Evolutionary conservation across 2,888 invertebrate species (phyloP), one percentile per base, ranked within the genome.

Genomic region (Dione juno): DNA sequence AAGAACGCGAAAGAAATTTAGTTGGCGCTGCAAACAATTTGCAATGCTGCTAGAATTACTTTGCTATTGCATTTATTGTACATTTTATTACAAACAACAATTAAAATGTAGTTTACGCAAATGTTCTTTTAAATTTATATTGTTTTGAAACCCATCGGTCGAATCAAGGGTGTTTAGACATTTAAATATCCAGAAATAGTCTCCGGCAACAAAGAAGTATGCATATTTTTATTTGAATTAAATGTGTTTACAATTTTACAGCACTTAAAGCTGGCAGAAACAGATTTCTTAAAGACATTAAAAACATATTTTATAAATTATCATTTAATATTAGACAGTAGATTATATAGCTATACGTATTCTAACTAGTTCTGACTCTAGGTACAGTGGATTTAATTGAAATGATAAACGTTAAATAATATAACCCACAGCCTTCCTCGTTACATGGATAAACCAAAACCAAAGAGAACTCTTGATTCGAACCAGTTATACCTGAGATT

Each of bases 121-220:
- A 72, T 65, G 54, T 65, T 63, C 45, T 57, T 58, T 54, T 11
- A 53, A 73, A 75, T 71, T 74, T 75, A 68, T 74, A 61, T 74
- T 77, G 72, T 77, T 75, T 74, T 74, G 58, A 65, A 66, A 53
- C 43, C 43, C 50, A 57, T 68, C 74, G 78, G 78, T 74, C 76
- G 72, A 61, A 10, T 59, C 74, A 78, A 78, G 78, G 77, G 77
- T 78, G 75, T 72, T 74, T 59, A 61, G 63, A 68, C 48, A 66
- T 61, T 64, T 50, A 66, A 50, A 69, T 54, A 50, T 40, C 50
- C 67, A 21, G 48, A 40, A 61, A 74, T 65, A 72, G 43, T 66
- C 40, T 66, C 45, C 54, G 59, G 58, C 52, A 48, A 67, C 58
- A 64, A 71, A 67, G 21, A 71, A 67, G 16, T 65, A 21, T 40